phyloP scores from a whole-genome alignment of 2,797 vertebrate genomes.

The Sylvilagus floridanus region DNA sequence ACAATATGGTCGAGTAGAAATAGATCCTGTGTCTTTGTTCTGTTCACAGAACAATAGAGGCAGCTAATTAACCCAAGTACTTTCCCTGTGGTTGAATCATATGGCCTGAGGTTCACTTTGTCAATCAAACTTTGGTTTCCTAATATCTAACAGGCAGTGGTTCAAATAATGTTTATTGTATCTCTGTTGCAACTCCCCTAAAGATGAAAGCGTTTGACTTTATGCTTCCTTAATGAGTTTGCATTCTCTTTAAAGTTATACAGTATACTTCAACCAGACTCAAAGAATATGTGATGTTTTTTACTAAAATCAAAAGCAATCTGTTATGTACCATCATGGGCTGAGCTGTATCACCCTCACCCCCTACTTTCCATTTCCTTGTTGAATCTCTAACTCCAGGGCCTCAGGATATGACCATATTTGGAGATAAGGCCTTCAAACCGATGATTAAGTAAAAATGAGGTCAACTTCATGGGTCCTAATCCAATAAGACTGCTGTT shows the following conservation, averaged over 20 bases:
- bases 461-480: neutral
- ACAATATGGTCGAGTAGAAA: neutral
- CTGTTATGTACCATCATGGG: neutral
- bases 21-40: constrained; percentile 43
- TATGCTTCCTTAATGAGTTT: neutral
- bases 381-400: neutral
- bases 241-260: constrained; percentile 42
- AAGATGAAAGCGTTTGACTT: neutral
- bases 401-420: neutral
- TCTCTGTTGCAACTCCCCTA: constrained; percentile 47
- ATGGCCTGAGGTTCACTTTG: neutral
- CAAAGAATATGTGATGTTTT: neutral
- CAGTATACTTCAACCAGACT: neutral
- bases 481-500: neutral
- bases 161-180: constrained; percentile 20
- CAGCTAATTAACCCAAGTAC: constrained; percentile 40
- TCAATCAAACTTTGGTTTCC: constrained; percentile 32
- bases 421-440: neutral
- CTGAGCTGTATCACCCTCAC: neutral
- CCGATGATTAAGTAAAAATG: neutral
- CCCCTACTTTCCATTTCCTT: neutral
- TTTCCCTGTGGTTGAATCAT: neutral
- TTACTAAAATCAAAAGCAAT: neutral
- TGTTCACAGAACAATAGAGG: constrained; percentile 40
- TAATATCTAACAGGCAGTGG: constrained; percentile 10